These are phyloP conservation scores for Spicauda simplicius DNA, from an alignment of 2,888 invertebrate species.

Conservation along the genomic window DNA sequence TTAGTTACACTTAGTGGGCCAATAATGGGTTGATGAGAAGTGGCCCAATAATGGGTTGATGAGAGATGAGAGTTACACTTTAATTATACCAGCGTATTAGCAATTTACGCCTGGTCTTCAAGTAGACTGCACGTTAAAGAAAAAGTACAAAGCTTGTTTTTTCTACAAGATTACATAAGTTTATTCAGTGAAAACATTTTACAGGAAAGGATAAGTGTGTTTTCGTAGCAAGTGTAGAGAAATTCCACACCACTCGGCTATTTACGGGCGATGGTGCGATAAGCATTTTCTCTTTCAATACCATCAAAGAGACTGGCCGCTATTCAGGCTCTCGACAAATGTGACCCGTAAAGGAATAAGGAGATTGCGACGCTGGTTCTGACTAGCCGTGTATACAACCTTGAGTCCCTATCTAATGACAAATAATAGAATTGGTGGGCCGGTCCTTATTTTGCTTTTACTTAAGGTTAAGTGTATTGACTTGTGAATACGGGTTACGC, in stretches of 20 bases:
- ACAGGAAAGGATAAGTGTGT: slow-evolving; percentile 80
- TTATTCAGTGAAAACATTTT: slow-evolving; percentile 45
- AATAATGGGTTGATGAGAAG: too few relatives aligned
- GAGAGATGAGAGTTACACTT: too few relatives aligned
- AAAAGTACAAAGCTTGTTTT: too few relatives aligned
- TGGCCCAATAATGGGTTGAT: too few relatives aligned
- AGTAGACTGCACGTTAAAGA: too few relatives aligned
- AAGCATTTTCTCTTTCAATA: slow-evolving; percentile 82
- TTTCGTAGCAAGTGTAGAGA: slow-evolving; percentile 77
- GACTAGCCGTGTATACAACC: slow-evolving; percentile 57
- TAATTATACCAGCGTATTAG: too few relatives aligned
- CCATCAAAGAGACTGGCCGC: slow-evolving; percentile 79
- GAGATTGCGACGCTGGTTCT: slow-evolving; percentile 63
- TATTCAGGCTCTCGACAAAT: slow-evolving; percentile 73
- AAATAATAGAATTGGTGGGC: slow-evolving; percentile 39
- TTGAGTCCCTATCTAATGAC: slow-evolving; percentile 57
- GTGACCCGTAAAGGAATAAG: slow-evolving; percentile 70
- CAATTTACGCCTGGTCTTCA: too few relatives aligned
- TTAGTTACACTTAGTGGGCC: too few relatives aligned
- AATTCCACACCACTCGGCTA: slow-evolving; percentile 78
- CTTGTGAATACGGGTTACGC: neutral
- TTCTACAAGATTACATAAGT: neutral
- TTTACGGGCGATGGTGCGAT: slow-evolving; percentile 79
- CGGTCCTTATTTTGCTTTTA: slow-evolving; percentile 18
- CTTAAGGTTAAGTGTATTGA: slow-evolving; percentile 16